Conservation (phyloP, 2,888 invertebrate species). For the Tryphoninae sp. region DNA sequence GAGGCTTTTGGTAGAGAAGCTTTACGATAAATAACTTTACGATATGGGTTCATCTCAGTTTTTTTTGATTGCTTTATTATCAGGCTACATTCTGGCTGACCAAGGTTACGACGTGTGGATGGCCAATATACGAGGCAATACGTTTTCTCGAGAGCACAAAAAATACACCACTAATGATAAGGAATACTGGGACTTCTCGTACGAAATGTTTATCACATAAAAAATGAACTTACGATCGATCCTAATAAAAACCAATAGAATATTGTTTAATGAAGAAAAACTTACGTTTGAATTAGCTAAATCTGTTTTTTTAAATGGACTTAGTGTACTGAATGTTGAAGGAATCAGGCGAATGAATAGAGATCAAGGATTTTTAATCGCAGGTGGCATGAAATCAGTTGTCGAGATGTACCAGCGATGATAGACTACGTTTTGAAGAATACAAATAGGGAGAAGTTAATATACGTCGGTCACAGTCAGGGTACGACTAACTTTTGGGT, state of each 20-base stretch:
- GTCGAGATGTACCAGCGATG: slow-evolving; percentile 90
- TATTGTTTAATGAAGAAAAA: background rate
- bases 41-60: background rate
- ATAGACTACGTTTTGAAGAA: slow-evolving; percentile 87
- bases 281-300: no score
- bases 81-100: slow-evolving; percentile 75
- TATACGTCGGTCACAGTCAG: slow-evolving; percentile 91
- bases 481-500: slow-evolving; percentile 88
- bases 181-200: slow-evolving; percentile 80
- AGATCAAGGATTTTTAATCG: background rate
- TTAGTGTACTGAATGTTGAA: background rate
- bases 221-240: no score
- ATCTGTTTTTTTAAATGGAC: background rate
- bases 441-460: slow-evolving; percentile 85
- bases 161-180: slow-evolving; percentile 72
- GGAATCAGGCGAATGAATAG: background rate
- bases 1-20: background rate
- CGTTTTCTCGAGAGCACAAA: slow-evolving; percentile 83
- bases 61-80: background rate
- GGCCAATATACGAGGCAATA: slow-evolving; percentile 86
- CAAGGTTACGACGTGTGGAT: slow-evolving; percentile 82
- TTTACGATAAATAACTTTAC: background rate
- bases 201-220: background rate
- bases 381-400: slow-evolving; percentile 93
- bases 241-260: background rate